Conservation (phyloP, 2,113 vertebrate species). For the Cephalopholis sonnerati region DNA sequence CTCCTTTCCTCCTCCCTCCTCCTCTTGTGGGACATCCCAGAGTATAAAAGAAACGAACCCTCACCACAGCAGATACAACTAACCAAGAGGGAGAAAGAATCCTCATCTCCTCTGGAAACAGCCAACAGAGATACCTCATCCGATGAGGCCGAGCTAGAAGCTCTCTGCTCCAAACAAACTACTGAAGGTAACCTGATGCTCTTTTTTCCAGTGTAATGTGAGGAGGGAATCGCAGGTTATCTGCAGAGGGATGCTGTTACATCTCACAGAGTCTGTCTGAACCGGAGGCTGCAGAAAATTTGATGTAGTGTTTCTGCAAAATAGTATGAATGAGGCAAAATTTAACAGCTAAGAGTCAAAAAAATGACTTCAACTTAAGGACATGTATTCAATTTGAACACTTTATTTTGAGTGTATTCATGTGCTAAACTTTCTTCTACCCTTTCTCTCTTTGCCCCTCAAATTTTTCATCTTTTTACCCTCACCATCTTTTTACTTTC, state of each 20-base stretch:
- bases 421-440: background rate
- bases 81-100: conserved; percentile 21
- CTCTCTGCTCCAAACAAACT: conserved; percentile 27
- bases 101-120: conserved; percentile 18
- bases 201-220: background rate
- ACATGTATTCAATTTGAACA: too few relatives aligned
- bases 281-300: background rate
- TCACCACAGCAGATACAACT: conserved; percentile 26
- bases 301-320: background rate
- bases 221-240: background rate
- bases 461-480: background rate
- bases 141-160: conserved; percentile 57
- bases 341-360: background rate
- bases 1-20: background rate
- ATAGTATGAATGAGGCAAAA: background rate
- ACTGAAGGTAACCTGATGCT: conserved; percentile 58
- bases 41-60: conserved; percentile 71
- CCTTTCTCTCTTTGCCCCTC: background rate
- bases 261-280: conserved; percentile 13
- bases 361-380: background rate
- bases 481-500: background rate
- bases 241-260: conserved; percentile 24
- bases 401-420: too few relatives aligned
- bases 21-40: conserved; percentile 47
- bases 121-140: conserved; percentile 20